phyloP scores from a whole-genome alignment of 2,888 invertebrate species.

The Pachydiplax longipennis region DNA sequence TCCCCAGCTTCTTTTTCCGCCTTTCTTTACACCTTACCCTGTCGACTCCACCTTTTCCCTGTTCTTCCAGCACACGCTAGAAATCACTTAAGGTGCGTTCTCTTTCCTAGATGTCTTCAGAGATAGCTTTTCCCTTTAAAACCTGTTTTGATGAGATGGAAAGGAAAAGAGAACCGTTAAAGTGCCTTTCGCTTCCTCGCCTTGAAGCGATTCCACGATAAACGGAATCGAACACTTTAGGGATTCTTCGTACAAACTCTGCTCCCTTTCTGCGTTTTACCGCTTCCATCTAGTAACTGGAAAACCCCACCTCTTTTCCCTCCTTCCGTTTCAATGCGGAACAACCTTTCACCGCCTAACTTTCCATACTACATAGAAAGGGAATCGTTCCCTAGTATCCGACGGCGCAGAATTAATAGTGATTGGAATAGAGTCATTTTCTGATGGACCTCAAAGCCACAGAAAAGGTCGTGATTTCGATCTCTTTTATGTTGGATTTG shows the following conservation, averaged over 20 bases:
- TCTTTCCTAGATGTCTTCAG: background rate
- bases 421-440: too few relatives aligned
- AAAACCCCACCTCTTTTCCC: background rate
- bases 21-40: background rate
- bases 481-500: too few relatives aligned
- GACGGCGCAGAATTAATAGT: too few relatives aligned
- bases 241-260: background rate
- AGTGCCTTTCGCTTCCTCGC: background rate
- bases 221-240: conserved; percentile 35
- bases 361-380: background rate
- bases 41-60: conserved; percentile 35
- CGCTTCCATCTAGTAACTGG: background rate
- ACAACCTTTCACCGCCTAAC: background rate
- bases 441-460: too few relatives aligned
- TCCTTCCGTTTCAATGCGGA: background rate
- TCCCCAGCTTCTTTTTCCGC: background rate
- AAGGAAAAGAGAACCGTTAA: background rate
- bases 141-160: background rate
- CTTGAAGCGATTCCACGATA: conserved; percentile 8
- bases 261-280: background rate
- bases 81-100: conserved; percentile 23
- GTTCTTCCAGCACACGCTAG: conserved; percentile 18
- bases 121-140: background rate
- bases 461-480: too few relatives aligned
- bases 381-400: too few relatives aligned